These are phyloP conservation scores for Halocynthia aurantium DNA, from an alignment of 23 tunicate species.

Conservation along the genomic window DNA sequence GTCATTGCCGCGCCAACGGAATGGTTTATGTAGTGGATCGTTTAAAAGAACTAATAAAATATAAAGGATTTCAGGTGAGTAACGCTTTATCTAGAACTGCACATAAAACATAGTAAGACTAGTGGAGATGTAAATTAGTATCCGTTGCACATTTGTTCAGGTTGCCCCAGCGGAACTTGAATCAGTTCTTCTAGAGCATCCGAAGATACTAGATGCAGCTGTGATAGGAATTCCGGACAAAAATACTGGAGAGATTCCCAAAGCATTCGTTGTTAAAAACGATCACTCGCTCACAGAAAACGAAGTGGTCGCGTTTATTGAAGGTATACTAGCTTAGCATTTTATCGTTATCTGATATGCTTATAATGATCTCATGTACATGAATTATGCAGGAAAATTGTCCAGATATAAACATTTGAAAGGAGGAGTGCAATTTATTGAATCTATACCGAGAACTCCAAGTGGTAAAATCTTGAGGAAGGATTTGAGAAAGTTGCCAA, in stretches of 20 bases:
- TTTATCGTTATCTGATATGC: not conserved
- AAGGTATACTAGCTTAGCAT: conserved; percentile 1
- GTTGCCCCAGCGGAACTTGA: conserved; percentile 46
- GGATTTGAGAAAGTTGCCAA: conserved; percentile 22
- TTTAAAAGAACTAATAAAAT: conserved; percentile 68
- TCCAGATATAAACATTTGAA: conserved; percentile 27
- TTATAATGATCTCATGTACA: not conserved
- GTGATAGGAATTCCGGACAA: conserved; percentile 27
- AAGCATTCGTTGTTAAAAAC: conserved; percentile 28
- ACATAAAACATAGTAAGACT: not conserved
- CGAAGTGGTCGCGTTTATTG: conserved; percentile 1
- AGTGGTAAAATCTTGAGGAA: conserved; percentile 60
- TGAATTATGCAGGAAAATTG: conserved; percentile 15
- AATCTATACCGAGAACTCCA: conserved; percentile 31
- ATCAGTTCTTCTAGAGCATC: conserved; percentile 17
- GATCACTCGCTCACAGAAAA: not conserved
- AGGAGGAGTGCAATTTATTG: conserved; percentile 41
- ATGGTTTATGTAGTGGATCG: conserved; percentile 53
- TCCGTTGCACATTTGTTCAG: not conserved
- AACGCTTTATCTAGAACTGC: too few species aligned
- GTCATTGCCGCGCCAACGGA: conserved; percentile 54
- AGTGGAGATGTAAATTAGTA: not conserved
- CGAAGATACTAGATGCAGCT: conserved; percentile 27
- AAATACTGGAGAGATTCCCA: conserved; percentile 30
- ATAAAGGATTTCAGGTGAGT: conserved; percentile 59